Evolutionary conservation across 1,140 invertebrate species (phyloP).

Genomic region (Megalopta genalis): DNA sequence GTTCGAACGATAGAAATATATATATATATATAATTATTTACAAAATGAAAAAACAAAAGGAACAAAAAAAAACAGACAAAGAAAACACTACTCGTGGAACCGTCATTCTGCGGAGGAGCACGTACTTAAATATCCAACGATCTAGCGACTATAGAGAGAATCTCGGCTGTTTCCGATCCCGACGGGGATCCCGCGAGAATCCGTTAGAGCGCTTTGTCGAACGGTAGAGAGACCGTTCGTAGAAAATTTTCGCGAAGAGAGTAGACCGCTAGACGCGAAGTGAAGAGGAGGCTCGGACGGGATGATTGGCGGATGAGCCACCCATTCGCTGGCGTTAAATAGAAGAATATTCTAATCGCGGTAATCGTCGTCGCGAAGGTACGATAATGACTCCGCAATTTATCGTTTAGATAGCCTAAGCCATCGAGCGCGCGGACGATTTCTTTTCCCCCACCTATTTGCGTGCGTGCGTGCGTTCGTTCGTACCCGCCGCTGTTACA

Average conservation of each 20-base stretch:
- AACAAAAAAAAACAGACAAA: too few relatives aligned
- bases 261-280: not conserved
- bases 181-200: too few relatives aligned
- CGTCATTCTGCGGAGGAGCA: not conserved
- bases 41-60: not conserved
- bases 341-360: slow-evolving; percentile 23
- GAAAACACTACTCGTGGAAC: too few relatives aligned
- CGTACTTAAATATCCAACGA: slow-evolving; percentile 49
- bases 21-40: slow-evolving; percentile 37
- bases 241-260: too few relatives aligned
- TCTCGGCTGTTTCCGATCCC: too few relatives aligned
- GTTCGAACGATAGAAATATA: slow-evolving; percentile 27
- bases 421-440: not conserved
- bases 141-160: too few relatives aligned
- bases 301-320: not conserved
- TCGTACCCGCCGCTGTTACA: too few relatives aligned
- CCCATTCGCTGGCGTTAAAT: not conserved
- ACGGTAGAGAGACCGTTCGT: too few relatives aligned
- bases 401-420: not conserved
- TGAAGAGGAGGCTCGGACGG: too few relatives aligned
- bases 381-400: slow-evolving; percentile 20
- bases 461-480: not conserved
- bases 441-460: not conserved
- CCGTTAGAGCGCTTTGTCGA: too few relatives aligned
- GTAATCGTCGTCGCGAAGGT: slow-evolving; percentile 27